Evolutionary conservation across 2,797 vertebrate genomes (phyloP).

Genomic region (Sylvia borin): DNA sequence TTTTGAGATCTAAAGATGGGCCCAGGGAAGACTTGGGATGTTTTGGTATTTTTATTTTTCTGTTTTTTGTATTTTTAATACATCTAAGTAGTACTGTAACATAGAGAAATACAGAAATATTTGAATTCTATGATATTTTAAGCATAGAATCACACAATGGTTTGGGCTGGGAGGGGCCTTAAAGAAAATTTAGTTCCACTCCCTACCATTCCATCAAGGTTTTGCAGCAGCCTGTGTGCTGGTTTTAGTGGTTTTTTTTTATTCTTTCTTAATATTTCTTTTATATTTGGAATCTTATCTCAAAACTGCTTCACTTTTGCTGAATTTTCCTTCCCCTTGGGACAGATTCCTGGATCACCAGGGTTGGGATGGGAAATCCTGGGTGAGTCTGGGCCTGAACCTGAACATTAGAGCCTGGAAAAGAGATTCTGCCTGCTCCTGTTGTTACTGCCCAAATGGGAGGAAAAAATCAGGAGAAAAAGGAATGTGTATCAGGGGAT

Average conservation of each 20-base stretch:
- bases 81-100: not conserved
- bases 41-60: not conserved
- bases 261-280: not conserved
- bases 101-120: fast-evolving
- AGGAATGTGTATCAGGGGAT: fast-evolving
- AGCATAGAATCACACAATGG: not conserved
- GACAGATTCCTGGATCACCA: too few relatives aligned
- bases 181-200: not conserved
- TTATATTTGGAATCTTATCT: fast-evolving
- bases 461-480: not conserved
- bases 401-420: not conserved
- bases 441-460: not conserved
- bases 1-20: not conserved
- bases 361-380: not conserved
- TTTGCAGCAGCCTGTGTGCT: not conserved
- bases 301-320: not conserved
- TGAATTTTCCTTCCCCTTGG: not conserved
- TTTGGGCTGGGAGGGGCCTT: not conserved
- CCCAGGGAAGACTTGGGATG: not conserved
- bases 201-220: not conserved
- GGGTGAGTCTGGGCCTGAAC: fast-evolving
- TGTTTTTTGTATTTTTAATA: not conserved
- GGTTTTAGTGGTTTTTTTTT: not conserved
- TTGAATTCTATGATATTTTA: not conserved
- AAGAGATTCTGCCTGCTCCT: not conserved